Base-by-base conservation (phyloP, 2,888 invertebrate species). In the Yponomeuta cagnagella region DNA sequence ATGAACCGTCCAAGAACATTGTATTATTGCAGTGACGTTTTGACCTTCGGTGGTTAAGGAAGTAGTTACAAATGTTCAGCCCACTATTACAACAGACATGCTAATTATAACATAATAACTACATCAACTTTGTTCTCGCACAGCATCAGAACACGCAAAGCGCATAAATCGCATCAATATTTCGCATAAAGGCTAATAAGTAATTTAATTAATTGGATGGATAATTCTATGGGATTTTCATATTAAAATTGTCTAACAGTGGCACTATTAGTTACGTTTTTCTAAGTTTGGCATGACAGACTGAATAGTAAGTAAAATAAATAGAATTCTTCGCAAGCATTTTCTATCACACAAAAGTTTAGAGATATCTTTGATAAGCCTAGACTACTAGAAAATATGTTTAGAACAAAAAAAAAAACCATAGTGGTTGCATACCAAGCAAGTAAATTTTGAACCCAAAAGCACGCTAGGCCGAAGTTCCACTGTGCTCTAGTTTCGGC, bases 21-120 rank as follows among this genome's bases (percentile, higher is more conserved):
- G 12, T 58, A 58, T 58, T 58, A 5, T 58, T 58, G 10, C 5
- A 58, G 52, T 81, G 78, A 83, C 83, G 84, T 84, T 82, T 81
- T 81, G 87, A 89, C 89, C 88, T 90, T 88, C 88, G 78, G 80
- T 78, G 85, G 85, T 86, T 87, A 88, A 88, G 89, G 90, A 89
- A 90, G 87, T 87, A 87, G 52, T 15, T 58, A 15, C 85, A 87
- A 83, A 85, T 83, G 83, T 86, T 84, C 80, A 85, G 78, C 74
- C 77, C 79, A 79, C 80, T 82, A 86, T 88, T 82, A 85, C 80
- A 82, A 82, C 82, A 80, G 81, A 80, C 76, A 80, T 77, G 81
- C 79, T 84, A 86, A 87, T 85, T 79, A 80, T 77, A 80, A 80
- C 79, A 84, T 75, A 80, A 82, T 80, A 79, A 77, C 75, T 74